Base-by-base conservation (phyloP, 2,113 vertebrate genomes). In the Corythoichthys haematopterus region DNA sequence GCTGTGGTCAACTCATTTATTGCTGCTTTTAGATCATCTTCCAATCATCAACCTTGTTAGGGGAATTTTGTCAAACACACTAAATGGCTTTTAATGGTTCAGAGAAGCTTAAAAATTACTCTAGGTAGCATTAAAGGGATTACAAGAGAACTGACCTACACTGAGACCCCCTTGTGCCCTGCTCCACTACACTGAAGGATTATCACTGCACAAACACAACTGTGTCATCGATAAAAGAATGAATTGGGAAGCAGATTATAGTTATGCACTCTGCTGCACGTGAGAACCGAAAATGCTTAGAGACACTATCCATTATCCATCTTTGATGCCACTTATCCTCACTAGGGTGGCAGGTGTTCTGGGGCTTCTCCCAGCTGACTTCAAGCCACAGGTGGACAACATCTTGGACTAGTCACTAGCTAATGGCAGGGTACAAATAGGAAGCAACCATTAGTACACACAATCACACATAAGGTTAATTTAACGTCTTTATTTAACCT, bases 111-210 rank as follows among this genome's bases (percentile, higher is more conserved):
- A 64, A 77, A 74, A 83, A 81, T 84, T 75, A 75, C 74, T 64
- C 64, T 67, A 77, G 76, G 67, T 80, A 70, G 77, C 72, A 78
- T 85, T 85, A 80, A 78, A 78, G 53, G 64, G 84, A 87, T 86
- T 87, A 89, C 40, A 60, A 47, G 68, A 68, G 68, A 77, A 81
- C 52, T 85, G 76, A 84, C 73, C 75, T 69, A 70, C 65, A 72
- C 47, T 16, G 0, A 33, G 61, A 8, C 66, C 51, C 76, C 51
- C 72, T 64, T 62, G 53, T 70, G 73, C 77, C 48, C 47, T 55
- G 68, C n/a, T 3, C 40, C 58, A 35, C 64, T 6, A 28, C 43
- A 76, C 74, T 71, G 72, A 80, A 80, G 80, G 85, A 85, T 85
- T 86, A 85, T 45, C 0, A 15, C 4, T 0, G 28, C 35, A 64